Base-by-base conservation (phyloP, 30 jellyfish, hydroid and myxozoan species). In the Aurelia coerulea region DNA sequence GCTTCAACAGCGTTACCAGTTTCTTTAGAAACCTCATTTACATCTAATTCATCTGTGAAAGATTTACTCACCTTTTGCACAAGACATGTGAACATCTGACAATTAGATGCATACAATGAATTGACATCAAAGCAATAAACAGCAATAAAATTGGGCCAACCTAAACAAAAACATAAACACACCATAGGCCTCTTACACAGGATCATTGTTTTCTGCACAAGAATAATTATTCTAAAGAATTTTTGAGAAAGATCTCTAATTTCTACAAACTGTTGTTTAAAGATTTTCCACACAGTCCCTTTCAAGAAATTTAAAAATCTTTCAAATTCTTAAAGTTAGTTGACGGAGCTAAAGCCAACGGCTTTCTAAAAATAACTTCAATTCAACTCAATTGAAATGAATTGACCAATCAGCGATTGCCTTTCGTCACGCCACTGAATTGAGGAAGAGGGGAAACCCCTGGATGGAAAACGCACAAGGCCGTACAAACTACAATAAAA, bases 71-170 rank as follows among this genome's bases (percentile, higher is more conserved):
- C 98, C 96, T 88, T 65, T 80, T 84, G 77, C 98, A 88, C 37
- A 88, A 65, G 29, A 88, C 87, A 84, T 88, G 98, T 10, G 98
- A 94, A 49, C 96, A 88, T 39, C 70, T 74, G 62, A 94, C 97
- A 53, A 94, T 65, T 50, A 94, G 52, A 75, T 94, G 98, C 98
- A 94, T 94, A 60, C 98, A 94, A 49, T 94, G 98, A 33, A 94
- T 76, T 15, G 98, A 90, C 85, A 94, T 82, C 60, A 94, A 29
- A 0, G 98, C 98, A 72, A 94, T 73, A 46, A 94, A 33, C 14
- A 83, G 87, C 66, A 94, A 60, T 16, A 74, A 64, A 65, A 94
- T 72, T 5, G 98, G 97, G 33, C 98, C 98, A 72, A 78, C 98
- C 97, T 89, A 50, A 50, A 70, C 70, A 49, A 59, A 23, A 54